Conservation (phyloP, 2,888 invertebrate genomes). For the Stenotaenia linearis region DNA sequence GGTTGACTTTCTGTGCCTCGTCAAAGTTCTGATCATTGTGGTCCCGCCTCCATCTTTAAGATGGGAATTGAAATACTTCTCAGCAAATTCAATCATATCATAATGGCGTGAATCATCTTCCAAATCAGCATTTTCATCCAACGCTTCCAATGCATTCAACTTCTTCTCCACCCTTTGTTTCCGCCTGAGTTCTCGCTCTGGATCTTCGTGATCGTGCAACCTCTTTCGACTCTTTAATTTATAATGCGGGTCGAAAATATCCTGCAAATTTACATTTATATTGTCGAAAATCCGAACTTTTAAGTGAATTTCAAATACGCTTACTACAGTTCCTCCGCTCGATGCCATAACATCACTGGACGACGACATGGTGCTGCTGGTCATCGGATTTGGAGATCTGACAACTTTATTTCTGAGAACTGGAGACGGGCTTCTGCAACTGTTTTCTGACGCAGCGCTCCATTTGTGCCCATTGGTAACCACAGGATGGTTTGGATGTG, state of each 20-base stretch:
- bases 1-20: slow-evolving; percentile 40
- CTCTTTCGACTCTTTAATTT: slow-evolving; percentile 36
- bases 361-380: slow-evolving; percentile 11
- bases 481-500: slow-evolving; percentile 33
- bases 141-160: slow-evolving; percentile 69
- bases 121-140: slow-evolving; percentile 52
- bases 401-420: not conserved
- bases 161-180: slow-evolving; percentile 81
- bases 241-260: slow-evolving; percentile 31
- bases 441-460: slow-evolving; percentile 33
- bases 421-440: slow-evolving; percentile 33
- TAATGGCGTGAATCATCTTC: slow-evolving; percentile 58
- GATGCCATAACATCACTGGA: slow-evolving; percentile 16
- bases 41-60: slow-evolving; percentile 43
- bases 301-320: not conserved
- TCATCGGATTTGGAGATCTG: slow-evolving; percentile 27
- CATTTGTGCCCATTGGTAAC: slow-evolving; percentile 33
- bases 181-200: slow-evolving; percentile 47
- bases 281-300: not conserved
- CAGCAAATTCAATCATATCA: slow-evolving; percentile 89
- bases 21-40: slow-evolving; percentile 40
- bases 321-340: slow-evolving; percentile 30
- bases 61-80: slow-evolving; percentile 84
- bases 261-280: slow-evolving; percentile 21
- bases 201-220: slow-evolving; percentile 37